phyloP scores from a whole-genome alignment of 64 coral and sea anemone species.

The Stichodactyla mertensii region DNA sequence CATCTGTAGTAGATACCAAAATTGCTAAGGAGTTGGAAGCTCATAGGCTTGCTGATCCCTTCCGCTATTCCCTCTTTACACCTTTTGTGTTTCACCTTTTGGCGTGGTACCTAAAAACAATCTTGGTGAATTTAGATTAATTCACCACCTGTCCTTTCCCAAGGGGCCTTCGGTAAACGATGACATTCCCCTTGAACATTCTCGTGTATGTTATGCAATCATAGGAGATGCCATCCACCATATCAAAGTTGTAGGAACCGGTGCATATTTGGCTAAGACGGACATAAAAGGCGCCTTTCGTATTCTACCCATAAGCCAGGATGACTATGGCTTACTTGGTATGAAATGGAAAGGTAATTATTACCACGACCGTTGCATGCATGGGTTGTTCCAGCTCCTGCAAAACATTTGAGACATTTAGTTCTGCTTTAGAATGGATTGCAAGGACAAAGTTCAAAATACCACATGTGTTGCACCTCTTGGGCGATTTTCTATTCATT shows the following conservation, averaged over 20 bases:
- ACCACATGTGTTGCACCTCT: background rate
- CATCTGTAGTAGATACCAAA: background rate
- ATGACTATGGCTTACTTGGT: conserved; percentile 19
- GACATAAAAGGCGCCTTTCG: conserved; percentile 38
- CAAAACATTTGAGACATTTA: background rate
- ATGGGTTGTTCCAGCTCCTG: too few species aligned
- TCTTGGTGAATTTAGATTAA: conserved; percentile 1
- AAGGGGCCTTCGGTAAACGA: conserved; percentile 24
- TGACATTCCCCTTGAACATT: background rate
- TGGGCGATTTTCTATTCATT: conserved; percentile 30
- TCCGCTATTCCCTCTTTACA: background rate
- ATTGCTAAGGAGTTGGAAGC: background rate
- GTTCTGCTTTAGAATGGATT: conserved; percentile 21
- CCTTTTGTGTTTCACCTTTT: conserved; percentile 23
- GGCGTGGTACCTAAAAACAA: conserved; percentile 17
- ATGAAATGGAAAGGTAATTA: conserved; percentile 28
- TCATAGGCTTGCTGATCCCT: conserved; percentile 17
- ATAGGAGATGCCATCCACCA: background rate
- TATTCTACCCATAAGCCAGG: background rate
- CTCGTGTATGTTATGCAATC: conserved; percentile 9
- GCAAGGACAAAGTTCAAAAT: conserved; percentile 8
- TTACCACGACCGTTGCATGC: conserved; percentile 30
- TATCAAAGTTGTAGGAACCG: background rate
- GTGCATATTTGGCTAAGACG: conserved; percentile 15
- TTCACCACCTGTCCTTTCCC: conserved; percentile 16